phyloP scores from a whole-genome alignment of 2,113 vertebrate genomes.

The Bostrychus sinensis region DNA sequence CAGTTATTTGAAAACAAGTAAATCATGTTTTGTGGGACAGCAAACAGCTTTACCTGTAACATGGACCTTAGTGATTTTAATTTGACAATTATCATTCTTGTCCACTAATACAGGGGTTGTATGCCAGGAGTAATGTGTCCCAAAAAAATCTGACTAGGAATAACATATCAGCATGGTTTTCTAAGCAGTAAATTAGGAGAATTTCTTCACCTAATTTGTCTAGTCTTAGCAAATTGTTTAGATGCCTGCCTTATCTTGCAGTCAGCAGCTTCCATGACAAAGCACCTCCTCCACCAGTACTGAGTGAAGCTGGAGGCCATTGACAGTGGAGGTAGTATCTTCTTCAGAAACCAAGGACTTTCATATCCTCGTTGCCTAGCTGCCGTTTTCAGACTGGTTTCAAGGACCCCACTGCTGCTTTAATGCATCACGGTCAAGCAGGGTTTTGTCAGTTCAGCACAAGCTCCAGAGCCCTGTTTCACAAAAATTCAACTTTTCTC shows the following conservation, averaged over 20 bases:
- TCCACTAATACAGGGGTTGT: slow-evolving; percentile 33
- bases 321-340: slow-evolving; percentile 19
- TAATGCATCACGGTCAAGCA: not conserved
- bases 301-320: slow-evolving; percentile 28
- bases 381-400: slow-evolving; percentile 56
- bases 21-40: too few relatives aligned
- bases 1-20: too few relatives aligned
- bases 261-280: slow-evolving; percentile 10
- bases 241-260: slow-evolving; percentile 8
- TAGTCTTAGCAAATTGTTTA: slow-evolving; percentile 18
- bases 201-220: too few relatives aligned
- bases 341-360: slow-evolving; percentile 39
- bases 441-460: slow-evolving; percentile 14
- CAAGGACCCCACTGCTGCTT: slow-evolving; percentile 29
- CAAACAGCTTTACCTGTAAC: slow-evolving; percentile 15
- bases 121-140: too few relatives aligned
- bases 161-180: too few relatives aligned
- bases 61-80: slow-evolving; percentile 38
- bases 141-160: too few relatives aligned
- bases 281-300: slow-evolving; percentile 24
- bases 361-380: slow-evolving; percentile 68
- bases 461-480: not conserved
- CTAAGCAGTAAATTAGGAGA: too few relatives aligned
- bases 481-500: slow-evolving; percentile 18
- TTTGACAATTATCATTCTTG: slow-evolving; percentile 32